Evolutionary conservation across 92 coral and sea anemone species (phyloP).

Genomic region (Porites divaricata): DNA sequence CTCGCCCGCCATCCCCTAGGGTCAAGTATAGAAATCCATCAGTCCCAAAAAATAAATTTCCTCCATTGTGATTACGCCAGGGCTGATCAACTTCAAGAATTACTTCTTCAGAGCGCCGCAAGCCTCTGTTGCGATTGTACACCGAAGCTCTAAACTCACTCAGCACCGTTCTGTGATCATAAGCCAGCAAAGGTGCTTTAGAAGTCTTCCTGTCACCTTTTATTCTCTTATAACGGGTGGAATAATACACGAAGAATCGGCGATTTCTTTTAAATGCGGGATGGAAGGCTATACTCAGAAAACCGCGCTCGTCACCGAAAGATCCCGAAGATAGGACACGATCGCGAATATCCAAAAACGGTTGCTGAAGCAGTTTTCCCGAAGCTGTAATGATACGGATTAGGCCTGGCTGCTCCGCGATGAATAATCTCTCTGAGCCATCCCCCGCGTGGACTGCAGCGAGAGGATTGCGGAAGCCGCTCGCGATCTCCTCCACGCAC

Average conservation of each 20-base stretch:
- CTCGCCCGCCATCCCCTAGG: slow-evolving; percentile 91
- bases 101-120: slow-evolving; percentile 67
- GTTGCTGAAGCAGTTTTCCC: slow-evolving; percentile 50
- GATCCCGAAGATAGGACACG: slow-evolving; percentile 67
- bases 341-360: slow-evolving; percentile 78
- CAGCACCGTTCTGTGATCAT: slow-evolving; percentile 70
- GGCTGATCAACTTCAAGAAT: slow-evolving; percentile 82
- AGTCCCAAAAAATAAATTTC: slow-evolving; percentile 79
- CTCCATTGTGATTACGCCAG: slow-evolving; percentile 88
- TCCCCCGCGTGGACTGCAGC: slow-evolving; percentile 90
- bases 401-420: slow-evolving; percentile 86
- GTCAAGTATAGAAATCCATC: slow-evolving; percentile 79
- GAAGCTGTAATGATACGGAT: slow-evolving; percentile 67
- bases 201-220: neutral
- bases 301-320: slow-evolving; percentile 89
- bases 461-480: slow-evolving; percentile 78
- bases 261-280: slow-evolving; percentile 75
- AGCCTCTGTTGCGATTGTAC: slow-evolving; percentile 65
- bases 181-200: slow-evolving; percentile 14
- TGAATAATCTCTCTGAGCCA: slow-evolving; percentile 78
- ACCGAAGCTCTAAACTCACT: slow-evolving; percentile 85
- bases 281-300: slow-evolving; percentile 86
- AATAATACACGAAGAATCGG: slow-evolving; percentile 87
- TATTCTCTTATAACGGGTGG: slow-evolving; percentile 54
- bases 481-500: slow-evolving; percentile 81